Percentiles rank a stretch among this genome's conserved stretches.
Evolutionary conservation across 2,797 vertebrate genomes (phyloP).

Genomic region (Crocodylus rhombifer): DNA sequence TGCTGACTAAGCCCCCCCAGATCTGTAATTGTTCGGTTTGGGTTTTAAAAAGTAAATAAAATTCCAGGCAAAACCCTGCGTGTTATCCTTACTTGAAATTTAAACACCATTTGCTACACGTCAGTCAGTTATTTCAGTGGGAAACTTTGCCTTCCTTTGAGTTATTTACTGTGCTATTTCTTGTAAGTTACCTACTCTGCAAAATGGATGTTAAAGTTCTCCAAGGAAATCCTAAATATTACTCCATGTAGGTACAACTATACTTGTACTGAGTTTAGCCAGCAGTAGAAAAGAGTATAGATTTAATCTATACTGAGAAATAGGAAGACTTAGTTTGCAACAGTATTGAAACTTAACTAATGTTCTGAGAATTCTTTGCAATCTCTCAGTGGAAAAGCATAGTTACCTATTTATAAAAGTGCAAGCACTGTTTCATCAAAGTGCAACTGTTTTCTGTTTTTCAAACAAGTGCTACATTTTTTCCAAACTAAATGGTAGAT

Average conservation of each 20-base stretch:
- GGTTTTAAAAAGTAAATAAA: not conserved
- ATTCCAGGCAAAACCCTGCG: not conserved
- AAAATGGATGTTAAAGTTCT: not conserved
- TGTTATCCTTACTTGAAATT: not conserved
- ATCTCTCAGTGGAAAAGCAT: not conserved
- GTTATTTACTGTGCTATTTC: not conserved
- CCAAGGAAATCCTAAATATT: not conserved
- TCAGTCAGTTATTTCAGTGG: not conserved
- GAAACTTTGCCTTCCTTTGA: not conserved
- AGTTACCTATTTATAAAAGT: not conserved
- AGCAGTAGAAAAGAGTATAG: not conserved
- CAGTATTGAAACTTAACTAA: not conserved
- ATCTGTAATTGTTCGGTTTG: not conserved
- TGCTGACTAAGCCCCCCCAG: not conserved
- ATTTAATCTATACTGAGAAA: not conserved
- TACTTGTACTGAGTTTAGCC: not conserved
- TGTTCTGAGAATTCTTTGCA: not conserved
- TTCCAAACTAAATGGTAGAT: not conserved
- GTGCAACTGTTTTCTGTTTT: not conserved
- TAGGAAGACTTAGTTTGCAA: not conserved
- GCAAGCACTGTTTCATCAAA: not conserved
- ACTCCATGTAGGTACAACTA: not conserved
- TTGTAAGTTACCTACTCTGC: not conserved
- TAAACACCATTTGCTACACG: not conserved
- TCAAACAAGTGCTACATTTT: too few species aligned